Evolutionary conservation across 2,797 vertebrate genomes (phyloP), one percentile per base, ranked within the genome.

Genomic region (Gambusia yucatana): DNA sequence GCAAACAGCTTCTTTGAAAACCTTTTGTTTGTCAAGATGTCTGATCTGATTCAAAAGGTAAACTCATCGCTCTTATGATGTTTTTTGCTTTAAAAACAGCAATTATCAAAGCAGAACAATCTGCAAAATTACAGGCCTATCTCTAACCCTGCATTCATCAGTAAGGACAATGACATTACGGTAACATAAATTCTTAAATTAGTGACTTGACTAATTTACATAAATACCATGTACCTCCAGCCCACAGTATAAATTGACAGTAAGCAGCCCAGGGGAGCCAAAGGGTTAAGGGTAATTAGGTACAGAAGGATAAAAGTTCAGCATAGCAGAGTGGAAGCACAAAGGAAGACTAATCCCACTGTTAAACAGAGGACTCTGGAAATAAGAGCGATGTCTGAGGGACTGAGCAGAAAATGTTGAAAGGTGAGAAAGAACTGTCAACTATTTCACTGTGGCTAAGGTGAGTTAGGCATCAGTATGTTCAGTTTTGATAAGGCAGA

Each of bases 401-500:
- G 28, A 61, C 57, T 16, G 30, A 33, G 59, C 59, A 33, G 59
- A 61, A 17, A 33, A 25, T 50, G 20, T 22, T 33, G 28, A 30
- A 59, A 59, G 55, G n/a, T 59, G 55, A 28, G 59, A 61, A 61
- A 61, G 6, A 16, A 61, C 16, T 0, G 2, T 17, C 14, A 61
- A 33, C 5, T 33, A 33, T 61, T 61, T 33, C 30, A 33, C 5
- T 16, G 10, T 25, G 1, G 25, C 41, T 44, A 44, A 14, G 9
- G 2, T 28, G n/a, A n/a, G n/a, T 14, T 41, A 43, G 44, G 48
- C 76, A 33, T 80, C 48, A 74, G 50, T 71, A 67, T 50, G 73
- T 22, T 17, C 36, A 47, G n/a, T 74, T 78, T 75, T 72, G 75
- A 82, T 22, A 10, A 77, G 52, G 46, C 17, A 44, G 76, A 73